Conservation (phyloP, 2,797 vertebrate species). For the Helarctos malayanus region DNA sequence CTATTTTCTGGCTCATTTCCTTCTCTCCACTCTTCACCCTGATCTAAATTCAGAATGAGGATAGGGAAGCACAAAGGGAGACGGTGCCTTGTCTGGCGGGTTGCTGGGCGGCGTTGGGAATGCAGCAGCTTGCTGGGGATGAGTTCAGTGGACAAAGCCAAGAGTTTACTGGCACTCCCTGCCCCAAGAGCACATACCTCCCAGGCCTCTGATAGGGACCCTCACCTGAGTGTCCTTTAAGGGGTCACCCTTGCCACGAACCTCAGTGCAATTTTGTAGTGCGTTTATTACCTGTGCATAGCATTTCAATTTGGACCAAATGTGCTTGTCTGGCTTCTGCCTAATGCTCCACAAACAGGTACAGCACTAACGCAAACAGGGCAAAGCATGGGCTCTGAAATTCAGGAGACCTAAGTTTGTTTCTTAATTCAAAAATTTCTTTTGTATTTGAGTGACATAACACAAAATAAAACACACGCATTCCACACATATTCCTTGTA, state of each 20-base stretch:
- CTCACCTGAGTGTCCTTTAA: neutral
- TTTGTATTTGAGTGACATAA: neutral
- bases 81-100: neutral
- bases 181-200: too few species aligned
- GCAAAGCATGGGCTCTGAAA: neutral
- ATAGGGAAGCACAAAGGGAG: neutral
- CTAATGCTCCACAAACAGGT: neutral
- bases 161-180: neutral
- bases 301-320: neutral
- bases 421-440: neutral
- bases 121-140: neutral
- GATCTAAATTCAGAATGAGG: slow-evolving; percentile 75
- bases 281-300: neutral
- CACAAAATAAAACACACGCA: neutral
- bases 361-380: neutral
- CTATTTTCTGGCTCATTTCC: slow-evolving; percentile 86
- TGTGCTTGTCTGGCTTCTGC: neutral
- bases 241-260: neutral
- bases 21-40: slow-evolving; percentile 72
- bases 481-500: neutral
- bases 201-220: neutral
- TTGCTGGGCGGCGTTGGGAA: slow-evolving; percentile 8
- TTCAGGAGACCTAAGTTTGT: neutral
- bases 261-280: neutral
- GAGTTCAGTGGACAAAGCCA: neutral